Conservation (phyloP, 2,113 vertebrate genomes). For the Ibidorhyncha struthersii region DNA sequence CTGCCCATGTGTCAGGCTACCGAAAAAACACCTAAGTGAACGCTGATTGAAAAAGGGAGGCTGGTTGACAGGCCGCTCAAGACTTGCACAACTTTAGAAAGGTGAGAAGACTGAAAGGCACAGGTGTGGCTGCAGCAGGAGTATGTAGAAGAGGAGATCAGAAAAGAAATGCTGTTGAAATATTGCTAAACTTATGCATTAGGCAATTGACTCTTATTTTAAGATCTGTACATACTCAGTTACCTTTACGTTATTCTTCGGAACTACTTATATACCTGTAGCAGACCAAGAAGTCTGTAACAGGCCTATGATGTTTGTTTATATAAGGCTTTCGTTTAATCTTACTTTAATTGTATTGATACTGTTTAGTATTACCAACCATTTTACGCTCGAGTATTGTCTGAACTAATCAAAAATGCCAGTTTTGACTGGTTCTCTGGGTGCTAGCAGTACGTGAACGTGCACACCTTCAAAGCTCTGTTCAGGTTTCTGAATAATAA, state of each 20-base stretch:
- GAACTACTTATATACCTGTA: background rate
- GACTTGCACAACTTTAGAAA: background rate
- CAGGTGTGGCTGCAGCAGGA: background rate
- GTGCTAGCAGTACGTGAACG: background rate
- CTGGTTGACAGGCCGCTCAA: background rate
- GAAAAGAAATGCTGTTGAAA: background rate
- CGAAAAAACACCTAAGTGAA: background rate
- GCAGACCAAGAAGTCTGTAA: background rate
- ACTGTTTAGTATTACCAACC: background rate
- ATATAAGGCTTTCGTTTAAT: background rate
- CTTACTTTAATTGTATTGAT: background rate
- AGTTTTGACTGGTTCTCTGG: background rate
- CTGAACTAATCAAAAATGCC: background rate
- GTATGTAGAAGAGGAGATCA: background rate
- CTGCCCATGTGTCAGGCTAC: background rate
- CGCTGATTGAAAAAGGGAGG: background rate
- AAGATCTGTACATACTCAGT: background rate
- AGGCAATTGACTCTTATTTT: background rate
- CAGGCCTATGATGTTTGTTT: background rate
- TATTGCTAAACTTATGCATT: background rate
- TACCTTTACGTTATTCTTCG: background rate
- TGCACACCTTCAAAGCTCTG: background rate
- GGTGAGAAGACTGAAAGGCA: background rate
- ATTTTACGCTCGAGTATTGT: background rate
- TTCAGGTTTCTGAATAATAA: background rate